phyloP scores from a whole-genome alignment of 1,140 invertebrate species.

The Drosophila baimaii region DNA sequence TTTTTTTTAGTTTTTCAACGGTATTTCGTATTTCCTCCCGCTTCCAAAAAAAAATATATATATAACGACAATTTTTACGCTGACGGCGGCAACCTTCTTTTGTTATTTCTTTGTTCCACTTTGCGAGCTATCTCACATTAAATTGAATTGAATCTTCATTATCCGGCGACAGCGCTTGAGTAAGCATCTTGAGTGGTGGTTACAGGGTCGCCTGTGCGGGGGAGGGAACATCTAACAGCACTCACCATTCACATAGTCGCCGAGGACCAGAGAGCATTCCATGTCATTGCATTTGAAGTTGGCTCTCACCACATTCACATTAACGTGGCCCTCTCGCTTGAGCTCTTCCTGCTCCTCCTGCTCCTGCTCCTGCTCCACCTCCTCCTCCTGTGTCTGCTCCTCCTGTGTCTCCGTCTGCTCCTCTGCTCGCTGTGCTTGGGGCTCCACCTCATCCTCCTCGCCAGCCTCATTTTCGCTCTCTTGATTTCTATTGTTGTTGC shows the following conservation, averaged over 20 bases:
- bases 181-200: slow-evolving; percentile 27
- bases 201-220: background rate
- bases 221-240: slow-evolving; percentile 12
- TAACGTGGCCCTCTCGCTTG: slow-evolving; percentile 42
- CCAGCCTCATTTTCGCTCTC: slow-evolving; percentile 10
- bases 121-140: slow-evolving; percentile 25
- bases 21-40: background rate
- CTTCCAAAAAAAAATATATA: too few species aligned
- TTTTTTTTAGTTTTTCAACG: background rate
- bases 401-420: too few species aligned
- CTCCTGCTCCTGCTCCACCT: background rate
- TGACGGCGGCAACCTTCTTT: slow-evolving; percentile 11
- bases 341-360: slow-evolving; percentile 4
- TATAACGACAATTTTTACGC: background rate
- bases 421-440: background rate
- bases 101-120: slow-evolving; percentile 30
- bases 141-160: slow-evolving; percentile 51
- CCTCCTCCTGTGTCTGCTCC: background rate
- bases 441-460: background rate
- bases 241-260: slow-evolving; percentile 68
- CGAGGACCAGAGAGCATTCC: slow-evolving; percentile 63
- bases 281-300: slow-evolving; percentile 69
- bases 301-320: slow-evolving; percentile 54
- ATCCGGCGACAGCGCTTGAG: slow-evolving; percentile 30
- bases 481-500: background rate